Conservation (phyloP, 1,140 invertebrate species). For the Drosophila bocki region DNA sequence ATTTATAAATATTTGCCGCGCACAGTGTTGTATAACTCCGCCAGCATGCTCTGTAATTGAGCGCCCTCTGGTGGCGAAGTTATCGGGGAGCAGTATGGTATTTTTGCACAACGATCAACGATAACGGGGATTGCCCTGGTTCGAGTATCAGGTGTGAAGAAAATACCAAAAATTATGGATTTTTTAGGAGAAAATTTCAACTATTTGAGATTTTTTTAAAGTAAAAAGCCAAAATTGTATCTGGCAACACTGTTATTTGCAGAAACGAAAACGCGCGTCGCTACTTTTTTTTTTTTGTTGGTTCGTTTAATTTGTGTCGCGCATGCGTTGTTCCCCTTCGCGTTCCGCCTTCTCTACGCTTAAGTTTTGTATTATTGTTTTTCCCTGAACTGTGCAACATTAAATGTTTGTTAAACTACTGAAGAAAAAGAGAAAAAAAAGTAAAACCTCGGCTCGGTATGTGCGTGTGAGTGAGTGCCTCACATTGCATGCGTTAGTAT, state of each 20-base stretch:
- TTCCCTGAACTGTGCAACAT: slow-evolving; percentile 17
- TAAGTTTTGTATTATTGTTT: slow-evolving; percentile 31
- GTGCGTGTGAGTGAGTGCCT: slow-evolving; percentile 24
- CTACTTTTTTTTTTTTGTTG: slow-evolving; percentile 52
- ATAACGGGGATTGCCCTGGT: not conserved
- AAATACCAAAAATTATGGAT: too few relatives aligned
- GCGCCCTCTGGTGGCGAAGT: slow-evolving; percentile 5
- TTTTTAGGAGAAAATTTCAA: too few relatives aligned
- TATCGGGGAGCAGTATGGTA: not conserved
- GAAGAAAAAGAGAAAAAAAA: not conserved
- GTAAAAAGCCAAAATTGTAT: too few relatives aligned
- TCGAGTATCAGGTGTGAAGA: too few relatives aligned
- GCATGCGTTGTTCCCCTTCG: slow-evolving; percentile 28
- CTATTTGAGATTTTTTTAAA: too few relatives aligned
- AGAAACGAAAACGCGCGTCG: slow-evolving; percentile 68
- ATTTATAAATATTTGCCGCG: slow-evolving; percentile 3
- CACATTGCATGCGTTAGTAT: slow-evolving; percentile 15
- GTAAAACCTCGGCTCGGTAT: slow-evolving; percentile 30
- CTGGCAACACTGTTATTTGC: slow-evolving; percentile 10
- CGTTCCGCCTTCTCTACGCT: slow-evolving; percentile 17
- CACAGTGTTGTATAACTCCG: slow-evolving; percentile 50
- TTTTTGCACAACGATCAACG: slow-evolving; percentile 4
- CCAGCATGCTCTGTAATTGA: slow-evolving; percentile 45
- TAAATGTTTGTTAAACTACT: slow-evolving; percentile 30
- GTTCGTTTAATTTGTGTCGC: slow-evolving; percentile 39